A percentile compares a stretch with the other conserved stretches of the same genome.
Evolutionary conservation across 2,888 invertebrate genomes (phyloP).

Genomic region (Tyria jacobaeae): DNA sequence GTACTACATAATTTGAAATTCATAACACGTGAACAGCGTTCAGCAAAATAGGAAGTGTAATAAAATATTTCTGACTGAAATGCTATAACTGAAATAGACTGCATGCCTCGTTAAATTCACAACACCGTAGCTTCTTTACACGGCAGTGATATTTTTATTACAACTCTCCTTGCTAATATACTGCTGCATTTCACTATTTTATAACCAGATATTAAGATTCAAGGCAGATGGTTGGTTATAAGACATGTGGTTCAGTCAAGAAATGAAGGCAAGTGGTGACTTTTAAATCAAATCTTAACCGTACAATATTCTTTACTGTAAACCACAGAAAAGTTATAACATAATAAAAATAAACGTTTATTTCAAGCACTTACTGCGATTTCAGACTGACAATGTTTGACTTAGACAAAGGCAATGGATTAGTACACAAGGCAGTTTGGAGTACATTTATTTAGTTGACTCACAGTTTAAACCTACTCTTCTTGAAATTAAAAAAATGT

Average conservation of each 20-base stretch:
- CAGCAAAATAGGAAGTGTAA: slow-evolving; percentile 76
- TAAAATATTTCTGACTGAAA: slow-evolving; percentile 77
- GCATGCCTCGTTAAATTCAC: slow-evolving; percentile 67
- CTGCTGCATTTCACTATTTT: slow-evolving; percentile 9
- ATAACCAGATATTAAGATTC: not conserved
- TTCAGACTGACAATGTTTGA: no score
- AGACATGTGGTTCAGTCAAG: slow-evolving; percentile 8
- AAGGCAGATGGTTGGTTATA: not conserved
- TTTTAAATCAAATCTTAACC: not conserved
- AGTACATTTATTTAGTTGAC: no score
- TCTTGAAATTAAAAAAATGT: no score
- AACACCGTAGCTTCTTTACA: slow-evolving; percentile 47
- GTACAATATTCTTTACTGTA: no score
- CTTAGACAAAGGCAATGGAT: no score
- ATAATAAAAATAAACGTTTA: no score
- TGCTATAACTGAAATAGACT: slow-evolving; percentile 76
- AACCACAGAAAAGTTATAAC: no score
- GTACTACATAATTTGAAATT: slow-evolving; percentile 72
- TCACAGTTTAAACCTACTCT: no score
- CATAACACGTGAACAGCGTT: slow-evolving; percentile 76
- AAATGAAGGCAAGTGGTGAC: not conserved
- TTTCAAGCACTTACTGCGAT: no score
- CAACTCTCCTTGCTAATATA: slow-evolving; percentile 43
- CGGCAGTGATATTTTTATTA: slow-evolving; percentile 49
- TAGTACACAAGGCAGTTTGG: no score